Conservation (phyloP, 2,113 vertebrate genomes). For the Serilophus lunatus region DNA sequence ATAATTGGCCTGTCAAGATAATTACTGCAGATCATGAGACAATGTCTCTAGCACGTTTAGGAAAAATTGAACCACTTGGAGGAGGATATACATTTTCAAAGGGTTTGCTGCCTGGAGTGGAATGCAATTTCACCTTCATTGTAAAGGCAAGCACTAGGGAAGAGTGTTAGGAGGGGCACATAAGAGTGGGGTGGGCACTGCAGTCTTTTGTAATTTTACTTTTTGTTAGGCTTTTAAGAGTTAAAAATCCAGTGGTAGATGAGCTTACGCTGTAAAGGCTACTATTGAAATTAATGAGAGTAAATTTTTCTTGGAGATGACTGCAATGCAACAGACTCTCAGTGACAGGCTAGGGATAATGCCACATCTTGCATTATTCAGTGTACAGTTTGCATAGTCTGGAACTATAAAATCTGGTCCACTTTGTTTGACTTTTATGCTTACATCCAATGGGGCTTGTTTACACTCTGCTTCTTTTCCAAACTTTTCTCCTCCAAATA, state of each 20-base stretch:
- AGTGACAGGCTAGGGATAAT: not conserved
- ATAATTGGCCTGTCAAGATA: constrained; percentile 78
- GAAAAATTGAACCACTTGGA: constrained; percentile 50
- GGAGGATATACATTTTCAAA: constrained; percentile 37
- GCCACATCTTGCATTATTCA: not conserved
- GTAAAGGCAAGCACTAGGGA: constrained; percentile 28
- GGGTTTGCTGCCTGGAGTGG: not conserved
- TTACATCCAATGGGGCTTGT: not conserved
- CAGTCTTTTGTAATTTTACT: not conserved
- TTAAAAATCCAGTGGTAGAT: not conserved
- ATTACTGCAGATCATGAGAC: constrained; percentile 70
- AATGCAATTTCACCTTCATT: constrained; percentile 28
- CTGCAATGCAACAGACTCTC: not conserved
- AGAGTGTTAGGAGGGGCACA: not conserved
- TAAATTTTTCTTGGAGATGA: not conserved
- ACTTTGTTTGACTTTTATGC: constrained; percentile 4
- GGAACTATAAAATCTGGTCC: not conserved
- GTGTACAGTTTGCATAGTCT: not conserved
- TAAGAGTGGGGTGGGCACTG: not conserved
- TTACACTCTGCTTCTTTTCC: not conserved
- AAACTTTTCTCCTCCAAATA: not conserved
- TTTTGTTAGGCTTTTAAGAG: not conserved
- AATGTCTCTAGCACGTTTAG: constrained; percentile 41
- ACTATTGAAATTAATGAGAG: not conserved
- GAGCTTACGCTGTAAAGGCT: not conserved